phyloP scores from a whole-genome alignment of 2,797 vertebrate species.

The Crenuchus spilurus region DNA sequence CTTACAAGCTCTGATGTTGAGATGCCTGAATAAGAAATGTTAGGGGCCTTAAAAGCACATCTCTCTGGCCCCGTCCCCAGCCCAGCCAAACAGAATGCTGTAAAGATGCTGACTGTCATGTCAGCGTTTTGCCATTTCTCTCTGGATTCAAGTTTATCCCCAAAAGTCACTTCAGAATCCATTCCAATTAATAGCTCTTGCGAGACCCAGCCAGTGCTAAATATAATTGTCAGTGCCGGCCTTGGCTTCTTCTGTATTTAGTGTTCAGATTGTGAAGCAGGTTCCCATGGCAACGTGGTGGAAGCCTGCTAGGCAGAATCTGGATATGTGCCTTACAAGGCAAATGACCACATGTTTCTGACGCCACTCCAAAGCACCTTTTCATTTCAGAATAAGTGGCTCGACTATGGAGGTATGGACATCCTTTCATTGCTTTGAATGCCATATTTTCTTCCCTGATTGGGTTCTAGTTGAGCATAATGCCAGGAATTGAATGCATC shows the following conservation, averaged over 20 bases:
- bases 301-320: conserved; percentile 69
- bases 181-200: conserved; percentile 72
- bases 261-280: conserved; percentile 69
- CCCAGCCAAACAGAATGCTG: background rate
- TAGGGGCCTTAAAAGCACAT: conserved; percentile 13
- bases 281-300: conserved; percentile 80
- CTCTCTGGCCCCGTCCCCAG: background rate
- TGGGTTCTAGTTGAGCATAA: conserved; percentile 19
- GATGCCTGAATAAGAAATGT: conserved; percentile 17
- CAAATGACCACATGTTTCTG: conserved; percentile 42
- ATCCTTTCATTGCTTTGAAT: conserved; percentile 31
- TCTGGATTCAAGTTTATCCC: conserved; percentile 35
- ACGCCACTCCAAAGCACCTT: conserved; percentile 28
- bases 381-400: conserved; percentile 31
- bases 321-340: conserved; percentile 44
- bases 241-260: conserved; percentile 67
- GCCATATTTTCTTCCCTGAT: conserved; percentile 12
- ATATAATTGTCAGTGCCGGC: conserved; percentile 69
- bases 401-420: conserved; percentile 2
- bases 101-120: background rate
- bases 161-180: conserved; percentile 62
- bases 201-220: conserved; percentile 71
- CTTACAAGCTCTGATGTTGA: background rate
- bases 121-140: conserved; percentile 1
- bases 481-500: conserved; percentile 9